Conservation (phyloP, 2,797 vertebrate genomes). For the Pygocentrus nattereri region DNA sequence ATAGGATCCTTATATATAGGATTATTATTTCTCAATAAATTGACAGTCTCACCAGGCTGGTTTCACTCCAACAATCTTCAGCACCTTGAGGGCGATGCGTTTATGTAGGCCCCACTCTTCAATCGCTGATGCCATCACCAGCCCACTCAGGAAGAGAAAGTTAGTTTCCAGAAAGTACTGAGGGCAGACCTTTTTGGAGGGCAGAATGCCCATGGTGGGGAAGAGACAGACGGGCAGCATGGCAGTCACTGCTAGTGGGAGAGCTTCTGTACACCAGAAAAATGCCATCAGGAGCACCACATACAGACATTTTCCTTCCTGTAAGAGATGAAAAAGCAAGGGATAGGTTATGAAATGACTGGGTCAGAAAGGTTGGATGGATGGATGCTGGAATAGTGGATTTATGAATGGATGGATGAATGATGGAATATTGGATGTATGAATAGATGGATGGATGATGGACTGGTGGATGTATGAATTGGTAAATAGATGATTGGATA, state of each 20-base stretch:
- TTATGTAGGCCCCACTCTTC: conserved; percentile 97
- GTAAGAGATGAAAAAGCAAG: conserved; percentile 42
- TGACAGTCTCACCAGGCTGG: conserved; percentile 88
- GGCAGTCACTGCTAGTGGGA: conserved; percentile 93
- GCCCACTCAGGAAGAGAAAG: conserved; percentile 94
- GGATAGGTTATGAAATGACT: neutral
- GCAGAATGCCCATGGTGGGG: conserved; percentile 90
- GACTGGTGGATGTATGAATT: no score
- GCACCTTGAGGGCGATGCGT: conserved; percentile 92
- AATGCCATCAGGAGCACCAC: conserved; percentile 93
- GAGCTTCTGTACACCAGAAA: conserved; percentile 96
- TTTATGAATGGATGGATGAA: neutral
- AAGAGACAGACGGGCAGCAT: conserved; percentile 95
- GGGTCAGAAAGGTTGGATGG: neutral
- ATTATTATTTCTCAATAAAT: neutral
- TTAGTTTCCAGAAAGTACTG: conserved; percentile 98
- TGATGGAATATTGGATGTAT: no score
- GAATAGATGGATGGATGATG: no score
- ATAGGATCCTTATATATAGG: neutral
- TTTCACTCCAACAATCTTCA: conserved; percentile 90
- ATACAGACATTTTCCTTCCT: conserved; percentile 97
- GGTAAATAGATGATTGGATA: no score
- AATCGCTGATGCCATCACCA: conserved; percentile 94
- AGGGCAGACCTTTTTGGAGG: conserved; percentile 89
- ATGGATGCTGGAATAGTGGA: neutral